Base-by-base conservation (phyloP, 2,888 invertebrate species). In the Epinotia ramella region DNA sequence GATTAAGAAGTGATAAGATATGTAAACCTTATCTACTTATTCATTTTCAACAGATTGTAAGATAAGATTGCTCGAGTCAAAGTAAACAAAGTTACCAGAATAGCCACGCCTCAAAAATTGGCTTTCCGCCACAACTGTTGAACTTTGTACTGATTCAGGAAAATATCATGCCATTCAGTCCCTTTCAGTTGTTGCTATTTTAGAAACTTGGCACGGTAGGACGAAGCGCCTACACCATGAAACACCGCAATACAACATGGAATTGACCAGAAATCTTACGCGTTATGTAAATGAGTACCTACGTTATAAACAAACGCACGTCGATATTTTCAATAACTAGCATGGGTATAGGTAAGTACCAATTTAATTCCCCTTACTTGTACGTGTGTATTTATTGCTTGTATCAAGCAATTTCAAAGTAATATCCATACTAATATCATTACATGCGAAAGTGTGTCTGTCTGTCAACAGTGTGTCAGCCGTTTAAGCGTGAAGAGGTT, bases 141-240 rank as follows among this genome's bases (percentile, higher is more conserved):
- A 91, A 92, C 94, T 93, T 93, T 91, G 93, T 87, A 91, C 92
- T 84, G 89, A 88, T 90, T 87, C 89, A 87, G 92, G 91, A 90
- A 92, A 92, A 90, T 86, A 85, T 86, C 82, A 79, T 83, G 83
- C 88, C 83, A 67, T 88, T 86, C 87, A 81, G 86, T 86, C 86
- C 88, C 86, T 90, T 91, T 89, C 84, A 83, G 87, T 83, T 89
- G 89, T 91, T 90, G 88, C 89, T 92, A 92, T 92, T 92, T 91
- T 82, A 73, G 84, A 85, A 75, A 84, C 86, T 92, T 93, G 93
- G 92, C 92, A 91, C 83, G 78, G 49, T 60, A 67, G 62, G 18
- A 76, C 66, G 76, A 62, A 76, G 72, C 76, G 75, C 79, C 71
- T 74, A 79, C 78, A 79, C 78, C 76, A 79, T 73, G 73, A 80